Evolutionary conservation across 1,140 invertebrate species (phyloP).

Genomic region (Achatina immaculata): DNA sequence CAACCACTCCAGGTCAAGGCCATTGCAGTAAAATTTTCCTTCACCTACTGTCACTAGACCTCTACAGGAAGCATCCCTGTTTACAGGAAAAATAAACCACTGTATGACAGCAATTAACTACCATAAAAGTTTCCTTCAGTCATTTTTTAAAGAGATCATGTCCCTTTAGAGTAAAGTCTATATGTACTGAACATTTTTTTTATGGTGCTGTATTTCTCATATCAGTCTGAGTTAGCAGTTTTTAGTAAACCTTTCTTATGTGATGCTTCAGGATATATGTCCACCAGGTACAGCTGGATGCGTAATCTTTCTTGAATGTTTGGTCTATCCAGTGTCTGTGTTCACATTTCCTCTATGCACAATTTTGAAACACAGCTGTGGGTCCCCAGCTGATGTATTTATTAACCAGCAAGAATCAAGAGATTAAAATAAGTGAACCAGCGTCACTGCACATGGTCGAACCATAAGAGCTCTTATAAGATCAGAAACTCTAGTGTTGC

Average conservation of each 20-base stretch:
- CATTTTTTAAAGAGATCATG: background rate
- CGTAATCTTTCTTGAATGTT: too few species aligned
- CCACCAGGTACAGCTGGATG: too few species aligned
- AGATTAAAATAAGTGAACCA: too few species aligned
- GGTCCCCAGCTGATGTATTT: too few species aligned
- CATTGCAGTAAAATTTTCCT: slow-evolving; percentile 56
- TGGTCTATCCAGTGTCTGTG: too few species aligned
- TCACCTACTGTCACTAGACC: slow-evolving; percentile 49
- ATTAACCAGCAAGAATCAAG: too few species aligned
- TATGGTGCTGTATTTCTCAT: background rate
- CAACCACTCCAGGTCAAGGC: slow-evolving; percentile 50
- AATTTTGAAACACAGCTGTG: too few species aligned
- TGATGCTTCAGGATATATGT: too few species aligned
- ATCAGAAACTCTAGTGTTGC: too few species aligned
- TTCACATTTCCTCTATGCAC: too few species aligned
- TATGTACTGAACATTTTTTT: background rate
- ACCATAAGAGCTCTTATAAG: too few species aligned
- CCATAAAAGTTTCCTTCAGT: background rate
- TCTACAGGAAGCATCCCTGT: slow-evolving; percentile 42
- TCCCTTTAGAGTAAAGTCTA: background rate
- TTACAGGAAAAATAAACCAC: slow-evolving; percentile 22
- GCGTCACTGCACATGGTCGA: too few species aligned
- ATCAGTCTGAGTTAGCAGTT: background rate
- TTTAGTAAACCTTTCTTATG: background rate
- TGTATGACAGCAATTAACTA: background rate